These are phyloP conservation scores for Carettochelys insculpta DNA, from an alignment of 2,113 vertebrate species.

Conservation along the genomic window DNA sequence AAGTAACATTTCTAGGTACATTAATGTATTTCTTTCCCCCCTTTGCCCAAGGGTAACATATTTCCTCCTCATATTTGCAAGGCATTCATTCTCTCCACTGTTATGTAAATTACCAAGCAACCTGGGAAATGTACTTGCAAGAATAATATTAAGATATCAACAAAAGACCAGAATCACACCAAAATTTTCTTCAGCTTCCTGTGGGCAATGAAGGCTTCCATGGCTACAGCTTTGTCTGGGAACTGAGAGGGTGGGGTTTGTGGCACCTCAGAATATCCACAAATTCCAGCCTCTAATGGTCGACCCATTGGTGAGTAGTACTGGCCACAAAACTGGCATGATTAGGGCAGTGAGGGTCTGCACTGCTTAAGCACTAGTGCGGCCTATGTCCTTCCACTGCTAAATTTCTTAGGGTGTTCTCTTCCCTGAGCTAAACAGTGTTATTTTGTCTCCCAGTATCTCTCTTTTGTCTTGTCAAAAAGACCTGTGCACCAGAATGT, in stretches of 20 bases:
- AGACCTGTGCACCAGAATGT: constrained; percentile 31
- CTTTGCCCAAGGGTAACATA: constrained; percentile 56
- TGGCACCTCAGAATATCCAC: not conserved
- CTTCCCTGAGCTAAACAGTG: fast-evolving
- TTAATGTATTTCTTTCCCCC: constrained; percentile 48
- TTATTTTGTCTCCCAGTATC: not conserved
- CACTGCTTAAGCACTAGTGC: not conserved
- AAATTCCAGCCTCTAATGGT: not conserved
- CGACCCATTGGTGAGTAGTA: not conserved
- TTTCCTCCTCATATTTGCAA: constrained; percentile 39
- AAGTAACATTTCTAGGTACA: constrained; percentile 16
- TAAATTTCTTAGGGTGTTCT: not conserved
- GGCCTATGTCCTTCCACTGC: not conserved
- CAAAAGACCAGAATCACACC: constrained; percentile 55
- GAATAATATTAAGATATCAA: constrained; percentile 56
- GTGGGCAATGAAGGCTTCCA: fast-evolving
- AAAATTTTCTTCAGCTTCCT: not conserved
- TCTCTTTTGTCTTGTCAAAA: constrained; percentile 25
- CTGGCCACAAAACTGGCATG: not conserved
- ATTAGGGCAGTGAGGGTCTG: not conserved
- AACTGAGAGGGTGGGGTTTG: not conserved
- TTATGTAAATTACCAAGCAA: constrained; percentile 61
- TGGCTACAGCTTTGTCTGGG: not conserved
- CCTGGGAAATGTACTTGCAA: constrained; percentile 48
- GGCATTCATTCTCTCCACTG: constrained; percentile 33